Evolutionary conservation across 2,797 vertebrate genomes (phyloP).

Genomic region (Amblyraja radiata): DNA sequence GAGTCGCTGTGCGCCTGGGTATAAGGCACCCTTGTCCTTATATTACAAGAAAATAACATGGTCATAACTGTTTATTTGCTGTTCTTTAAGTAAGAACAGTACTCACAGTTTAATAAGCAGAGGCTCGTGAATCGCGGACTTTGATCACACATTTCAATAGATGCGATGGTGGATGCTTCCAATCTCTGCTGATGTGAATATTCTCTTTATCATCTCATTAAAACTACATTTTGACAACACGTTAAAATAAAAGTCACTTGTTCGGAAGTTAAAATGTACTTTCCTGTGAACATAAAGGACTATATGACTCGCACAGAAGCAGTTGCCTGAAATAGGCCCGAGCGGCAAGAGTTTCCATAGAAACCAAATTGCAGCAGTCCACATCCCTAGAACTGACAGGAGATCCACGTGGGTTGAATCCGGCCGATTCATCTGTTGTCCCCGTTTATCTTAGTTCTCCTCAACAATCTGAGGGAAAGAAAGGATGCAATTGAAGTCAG

Average conservation of each 20-base stretch:
- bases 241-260: slow-evolving; percentile 53
- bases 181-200: background rate
- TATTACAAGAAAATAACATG: slow-evolving; percentile 14
- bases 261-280: slow-evolving; percentile 60
- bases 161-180: background rate
- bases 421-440: slow-evolving; percentile 77
- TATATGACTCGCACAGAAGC: slow-evolving; percentile 58
- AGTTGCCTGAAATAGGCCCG: slow-evolving; percentile 84
- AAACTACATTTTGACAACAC: slow-evolving; percentile 1
- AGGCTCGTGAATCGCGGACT: background rate
- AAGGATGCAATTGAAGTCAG: background rate
- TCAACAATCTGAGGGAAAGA: slow-evolving; percentile 65
- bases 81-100: slow-evolving; percentile 29
- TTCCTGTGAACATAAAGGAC: slow-evolving; percentile 54
- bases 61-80: background rate
- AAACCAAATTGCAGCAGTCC: slow-evolving; percentile 82
- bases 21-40: background rate
- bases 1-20: background rate
- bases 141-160: slow-evolving; percentile 3
- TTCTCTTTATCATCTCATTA: background rate
- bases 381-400: slow-evolving; percentile 71
- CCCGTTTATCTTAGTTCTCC: slow-evolving; percentile 82
- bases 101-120: slow-evolving; percentile 34
- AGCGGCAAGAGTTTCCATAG: slow-evolving; percentile 78
- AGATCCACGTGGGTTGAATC: slow-evolving; percentile 49